Conservation (phyloP, 2,113 vertebrate species). For the Heptranchias perlo region DNA sequence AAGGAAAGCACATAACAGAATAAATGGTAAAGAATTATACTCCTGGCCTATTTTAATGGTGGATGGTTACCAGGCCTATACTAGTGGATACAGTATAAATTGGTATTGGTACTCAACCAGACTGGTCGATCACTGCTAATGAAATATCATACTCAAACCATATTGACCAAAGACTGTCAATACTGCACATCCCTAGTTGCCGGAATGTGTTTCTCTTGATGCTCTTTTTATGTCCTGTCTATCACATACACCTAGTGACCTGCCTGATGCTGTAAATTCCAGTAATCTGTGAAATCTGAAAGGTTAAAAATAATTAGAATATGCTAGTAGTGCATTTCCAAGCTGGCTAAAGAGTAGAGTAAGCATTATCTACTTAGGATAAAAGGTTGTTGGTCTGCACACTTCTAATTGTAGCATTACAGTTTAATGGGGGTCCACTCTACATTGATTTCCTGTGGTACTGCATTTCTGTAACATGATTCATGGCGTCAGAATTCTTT, state of each 20-base stretch:
- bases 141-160: slow-evolving; percentile 30
- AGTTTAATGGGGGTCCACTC: slow-evolving; percentile 35
- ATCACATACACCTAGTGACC: slow-evolving; percentile 34
- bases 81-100: background rate
- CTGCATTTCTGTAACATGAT: slow-evolving; percentile 37
- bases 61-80: background rate
- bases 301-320: slow-evolving; percentile 36
- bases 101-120: slow-evolving; percentile 22
- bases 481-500: slow-evolving; percentile 37
- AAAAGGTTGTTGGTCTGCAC: slow-evolving; percentile 38
- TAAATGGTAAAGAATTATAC: background rate
- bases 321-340: slow-evolving; percentile 30
- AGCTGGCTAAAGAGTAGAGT: slow-evolving; percentile 26
- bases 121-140: slow-evolving; percentile 32
- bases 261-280: slow-evolving; percentile 32
- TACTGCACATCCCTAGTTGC: slow-evolving; percentile 6
- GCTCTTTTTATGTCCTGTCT: background rate
- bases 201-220: slow-evolving; percentile 21
- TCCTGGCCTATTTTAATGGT: background rate
- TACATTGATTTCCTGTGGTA: slow-evolving; percentile 36
- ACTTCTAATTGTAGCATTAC: slow-evolving; percentile 38
- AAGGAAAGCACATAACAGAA: background rate
- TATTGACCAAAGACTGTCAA: slow-evolving; percentile 27
- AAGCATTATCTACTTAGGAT: slow-evolving; percentile 38
- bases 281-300: slow-evolving; percentile 38